Evolutionary conservation across 2,888 invertebrate genomes (phyloP), one percentile per base, ranked within the genome.

Genomic region (Scaptomyza cyrtandrae): DNA sequence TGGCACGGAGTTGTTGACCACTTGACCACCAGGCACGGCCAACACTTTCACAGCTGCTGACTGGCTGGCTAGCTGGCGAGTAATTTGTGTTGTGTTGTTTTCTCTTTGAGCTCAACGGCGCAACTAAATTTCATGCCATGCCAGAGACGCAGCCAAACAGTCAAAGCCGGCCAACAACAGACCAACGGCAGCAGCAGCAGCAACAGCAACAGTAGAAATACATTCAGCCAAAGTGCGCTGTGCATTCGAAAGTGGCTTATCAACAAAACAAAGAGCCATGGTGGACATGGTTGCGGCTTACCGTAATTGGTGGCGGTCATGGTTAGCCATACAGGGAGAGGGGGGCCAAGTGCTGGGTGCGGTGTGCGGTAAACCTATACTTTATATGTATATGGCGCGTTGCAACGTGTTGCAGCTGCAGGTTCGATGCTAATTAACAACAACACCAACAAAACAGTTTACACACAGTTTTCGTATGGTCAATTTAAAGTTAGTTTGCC

Each of bases 101-200:
- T 84, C 88, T 82, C 84, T 87, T 82, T 80, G 88, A 80, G 80
- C 84, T 85, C 83, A 67, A 61, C 85, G 82, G 76, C 77, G 82
- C 83, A 86, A 83, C 83, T 83, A 82, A 86, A 82, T 78, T 84
- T 75, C 71, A 73, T 72, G 63, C 49, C 65, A 70, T 56, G 59
- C 62, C 82, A 65, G 59, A 69, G 59, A 75, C 72, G 60, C 73
- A 60, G 58, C 59, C 75, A 74, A 79, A 75, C 61, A 55, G 55
- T 63, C 57, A 72, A 49, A n/a, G 55, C 43, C 37, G 50, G 50
- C 62, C 57, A 67, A 61, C 70, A 16, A 16, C 14, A 29, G 52
- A 62, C 50, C 54, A 71, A 56, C 71, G 65, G 37, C 77, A 57
- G 29, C 29, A 29, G 29, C 29, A 29, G 57, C 62, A 54, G 19